phyloP scores from a whole-genome alignment of 1,140 invertebrate species.

The Odontomachus brunneus region DNA sequence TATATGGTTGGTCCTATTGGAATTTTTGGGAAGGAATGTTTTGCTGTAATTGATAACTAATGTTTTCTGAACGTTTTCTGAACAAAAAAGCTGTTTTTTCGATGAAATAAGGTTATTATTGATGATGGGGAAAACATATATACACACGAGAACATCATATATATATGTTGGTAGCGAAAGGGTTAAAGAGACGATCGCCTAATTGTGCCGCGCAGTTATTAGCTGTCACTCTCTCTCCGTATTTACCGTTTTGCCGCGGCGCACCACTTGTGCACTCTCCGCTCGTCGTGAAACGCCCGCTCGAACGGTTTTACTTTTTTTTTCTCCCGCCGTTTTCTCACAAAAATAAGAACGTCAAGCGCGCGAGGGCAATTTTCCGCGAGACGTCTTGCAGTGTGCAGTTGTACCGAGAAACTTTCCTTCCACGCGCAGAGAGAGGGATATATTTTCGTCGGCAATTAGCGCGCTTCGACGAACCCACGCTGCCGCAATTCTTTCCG shows the following conservation, averaged over 20 bases:
- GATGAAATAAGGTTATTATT: too few relatives aligned
- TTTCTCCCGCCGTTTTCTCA: slow-evolving; percentile 18
- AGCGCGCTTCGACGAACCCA: slow-evolving; percentile 48
- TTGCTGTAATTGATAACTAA: too few relatives aligned
- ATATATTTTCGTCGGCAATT: slow-evolving; percentile 55
- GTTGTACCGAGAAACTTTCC: slow-evolving; percentile 31
- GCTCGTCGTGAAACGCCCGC: slow-evolving; percentile 22
- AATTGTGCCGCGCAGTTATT: background rate
- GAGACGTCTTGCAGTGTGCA: slow-evolving; percentile 36
- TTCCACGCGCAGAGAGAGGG: slow-evolving; percentile 24
- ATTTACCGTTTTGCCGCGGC: background rate
- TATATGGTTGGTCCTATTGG: too few relatives aligned
- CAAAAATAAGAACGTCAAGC: slow-evolving; percentile 52
- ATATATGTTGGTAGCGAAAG: too few relatives aligned
- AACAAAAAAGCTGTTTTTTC: too few relatives aligned
- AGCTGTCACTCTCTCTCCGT: background rate
- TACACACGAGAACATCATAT: too few relatives aligned
- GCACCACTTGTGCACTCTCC: background rate
- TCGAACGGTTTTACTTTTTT: slow-evolving; percentile 27
- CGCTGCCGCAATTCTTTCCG: slow-evolving; percentile 35
- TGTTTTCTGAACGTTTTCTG: too few relatives aligned
- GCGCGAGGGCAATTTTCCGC: slow-evolving; percentile 41
- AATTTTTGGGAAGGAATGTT: too few relatives aligned
- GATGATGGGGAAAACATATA: too few relatives aligned
- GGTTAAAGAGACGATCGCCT: too few relatives aligned